Evolutionary conservation across 2,888 invertebrate species (phyloP).

Genomic region (Tiliacea citrago): DNA sequence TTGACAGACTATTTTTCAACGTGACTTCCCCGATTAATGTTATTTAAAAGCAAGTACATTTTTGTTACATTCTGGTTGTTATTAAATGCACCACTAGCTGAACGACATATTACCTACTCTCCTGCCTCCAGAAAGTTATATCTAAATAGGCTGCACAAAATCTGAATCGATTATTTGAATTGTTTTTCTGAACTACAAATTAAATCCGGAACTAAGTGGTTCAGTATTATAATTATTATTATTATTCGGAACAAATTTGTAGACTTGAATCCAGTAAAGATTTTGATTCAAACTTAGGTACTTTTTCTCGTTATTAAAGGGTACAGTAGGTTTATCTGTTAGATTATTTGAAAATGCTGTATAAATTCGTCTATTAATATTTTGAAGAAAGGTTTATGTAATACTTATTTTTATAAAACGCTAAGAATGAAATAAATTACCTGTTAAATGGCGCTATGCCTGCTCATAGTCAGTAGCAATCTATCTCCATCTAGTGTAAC

Average conservation of each 20-base stretch:
- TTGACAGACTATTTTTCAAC: conserved; percentile 19
- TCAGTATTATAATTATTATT: neutral
- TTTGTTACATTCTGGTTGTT: neutral
- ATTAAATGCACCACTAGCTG: neutral
- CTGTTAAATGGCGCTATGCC: conserved; percentile 3
- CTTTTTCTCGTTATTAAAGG: neutral
- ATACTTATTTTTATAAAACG: neutral
- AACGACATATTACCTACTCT: neutral
- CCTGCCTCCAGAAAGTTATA: neutral
- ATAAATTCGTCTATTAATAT: neutral
- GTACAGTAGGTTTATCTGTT: neutral
- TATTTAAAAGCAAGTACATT: neutral
- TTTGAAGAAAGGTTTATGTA: neutral
- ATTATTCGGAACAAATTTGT: neutral
- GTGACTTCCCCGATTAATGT: conserved; percentile 21
- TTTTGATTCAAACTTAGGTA: neutral
- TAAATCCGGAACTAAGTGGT: too few species aligned
- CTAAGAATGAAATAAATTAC: conserved; percentile 16
- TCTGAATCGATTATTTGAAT: neutral
- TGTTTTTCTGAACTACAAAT: neutral
- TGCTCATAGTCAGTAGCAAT: conserved; percentile 39
- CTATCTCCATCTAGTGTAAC: neutral
- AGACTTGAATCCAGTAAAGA: neutral
- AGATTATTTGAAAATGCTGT: neutral
- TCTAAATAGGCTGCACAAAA: neutral